Base-by-base conservation (phyloP, 2,797 vertebrate genomes). In the Florisuga fusca region DNA sequence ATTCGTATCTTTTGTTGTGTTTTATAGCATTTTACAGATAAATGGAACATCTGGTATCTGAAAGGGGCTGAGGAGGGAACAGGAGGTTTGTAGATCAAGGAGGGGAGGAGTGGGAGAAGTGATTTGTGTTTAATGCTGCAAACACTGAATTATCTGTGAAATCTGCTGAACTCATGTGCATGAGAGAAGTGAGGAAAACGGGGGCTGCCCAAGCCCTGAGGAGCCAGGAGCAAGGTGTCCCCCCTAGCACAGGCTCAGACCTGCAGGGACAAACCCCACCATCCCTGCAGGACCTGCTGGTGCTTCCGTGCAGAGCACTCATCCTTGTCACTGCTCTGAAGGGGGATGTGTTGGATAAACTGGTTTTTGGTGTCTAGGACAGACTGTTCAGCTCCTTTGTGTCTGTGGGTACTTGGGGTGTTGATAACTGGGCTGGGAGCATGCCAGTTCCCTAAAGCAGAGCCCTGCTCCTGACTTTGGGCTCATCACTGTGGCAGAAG, bases 31-130 rank as follows among this genome's bases (percentile, higher is more conserved):
- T 95, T 97, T 90, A 27, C 89, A 92, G 95, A 95, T 97, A 85
- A 97, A 89, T 5, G 92, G 91, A 95, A 95, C 97, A 97, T 97
- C 97, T 98, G 97, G 95, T 80, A 33, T 89, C 34, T 74, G 62
- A 87, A 95, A 75, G 68, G 48, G 68, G 74, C 93, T 29, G 78
- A 11, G 89, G 87, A 87, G 90, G 86, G 86, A 85, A 50, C 87
- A 17, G 68, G 76, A 68, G 83, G 48, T 66, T 89, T 51, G 63
- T 55, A 12, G 89, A 83, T 74, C 22, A 10, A 59, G 73, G 38
- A 76, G 80, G 89, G 72, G n/a, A 31, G 57, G 93, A 36, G 67
- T 20, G 1, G 75, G 89, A 93, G 84, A 53, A 83, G 89, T 31
- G n/a, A 72, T 93, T 91, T 80, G 83, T 61, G 81, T 74, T 92